These are phyloP conservation scores for Ophioninae sp. DNA, from an alignment of 2,888 invertebrate species.

Conservation along the genomic window DNA sequence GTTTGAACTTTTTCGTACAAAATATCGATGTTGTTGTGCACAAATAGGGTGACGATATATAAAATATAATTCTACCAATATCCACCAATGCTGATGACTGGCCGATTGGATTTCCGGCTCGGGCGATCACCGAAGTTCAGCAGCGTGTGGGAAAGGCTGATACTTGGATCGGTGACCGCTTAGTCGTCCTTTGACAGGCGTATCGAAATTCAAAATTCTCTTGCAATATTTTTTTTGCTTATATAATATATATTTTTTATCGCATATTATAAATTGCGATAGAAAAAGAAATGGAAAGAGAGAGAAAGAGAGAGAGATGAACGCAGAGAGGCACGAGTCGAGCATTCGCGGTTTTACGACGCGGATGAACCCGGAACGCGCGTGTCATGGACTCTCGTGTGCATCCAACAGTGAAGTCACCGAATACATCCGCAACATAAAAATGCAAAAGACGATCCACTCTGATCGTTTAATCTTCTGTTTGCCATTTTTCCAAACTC, in stretches of 20 bases:
- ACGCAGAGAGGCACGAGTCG: conserved; percentile 44
- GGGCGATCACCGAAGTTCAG: no score
- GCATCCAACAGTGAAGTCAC: conserved; percentile 43
- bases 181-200: no score
- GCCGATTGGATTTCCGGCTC: no score
- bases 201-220: no score
- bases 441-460: conserved; percentile 45
- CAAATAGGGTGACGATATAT: background rate
- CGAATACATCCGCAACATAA: conserved; percentile 32
- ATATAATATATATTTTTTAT: background rate
- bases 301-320: background rate
- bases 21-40: background rate
- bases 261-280: conserved; percentile 15
- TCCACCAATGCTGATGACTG: no score
- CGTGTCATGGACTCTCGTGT: conserved; percentile 56
- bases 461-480: conserved; percentile 24
- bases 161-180: no score
- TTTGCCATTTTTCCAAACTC: conserved; percentile 20
- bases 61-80: no score
- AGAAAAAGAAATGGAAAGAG: conserved; percentile 8
- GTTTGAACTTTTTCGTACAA: conserved; percentile 39
- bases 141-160: no score
- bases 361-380: conserved; percentile 65
- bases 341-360: conserved; percentile 65
- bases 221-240: background rate